phyloP scores from a whole-genome alignment of 2,797 vertebrate genomes.

The Phrynocephalus forsythii region DNA sequence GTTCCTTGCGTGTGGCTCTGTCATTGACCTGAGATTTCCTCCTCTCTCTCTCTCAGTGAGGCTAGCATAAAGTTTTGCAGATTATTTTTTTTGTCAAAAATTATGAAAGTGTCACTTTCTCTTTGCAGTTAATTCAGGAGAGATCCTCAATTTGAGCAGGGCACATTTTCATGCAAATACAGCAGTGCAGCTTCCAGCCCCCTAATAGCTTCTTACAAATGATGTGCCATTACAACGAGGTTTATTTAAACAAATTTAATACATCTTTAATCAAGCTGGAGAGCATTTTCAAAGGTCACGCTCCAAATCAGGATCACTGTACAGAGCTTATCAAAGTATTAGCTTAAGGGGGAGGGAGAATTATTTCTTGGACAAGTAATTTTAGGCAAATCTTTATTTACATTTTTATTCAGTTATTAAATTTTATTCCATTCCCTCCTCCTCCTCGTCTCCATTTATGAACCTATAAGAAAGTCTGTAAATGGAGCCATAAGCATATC shows the following conservation, averaged over 20 bases:
- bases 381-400: conserved; percentile 99
- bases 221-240: conserved; percentile 99
- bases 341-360: conserved; percentile 92
- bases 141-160: conserved; percentile 87
- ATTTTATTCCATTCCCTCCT: conserved; percentile 94
- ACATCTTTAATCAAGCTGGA: conserved; percentile 99
- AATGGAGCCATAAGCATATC: conserved; percentile 82
- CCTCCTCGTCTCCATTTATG: conserved; percentile 86
- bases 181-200: conserved; percentile 88
- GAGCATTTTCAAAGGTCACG: conserved; percentile 99
- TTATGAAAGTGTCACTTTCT: conserved; percentile 91
- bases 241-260: conserved; percentile 99
- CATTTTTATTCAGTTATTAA: conserved; percentile 99
- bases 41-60: conserved; percentile 50
- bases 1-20: conserved; percentile 4
- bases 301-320: conserved; percentile 96
- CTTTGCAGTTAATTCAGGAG: conserved; percentile 87
- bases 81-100: conserved; percentile 79
- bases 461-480: conserved; percentile 89
- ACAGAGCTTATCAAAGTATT: conserved; percentile 92
- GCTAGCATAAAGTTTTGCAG: conserved; percentile 80
- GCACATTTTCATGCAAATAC: conserved; percentile 99
- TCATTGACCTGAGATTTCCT: conserved; percentile 66
- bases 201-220: conserved; percentile 99
- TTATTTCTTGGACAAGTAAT: conserved; percentile 98